Evolutionary conservation across 2,113 vertebrate genomes (phyloP), one percentile per base, ranked within the genome.

Genomic region (Brachyistius frenatus): DNA sequence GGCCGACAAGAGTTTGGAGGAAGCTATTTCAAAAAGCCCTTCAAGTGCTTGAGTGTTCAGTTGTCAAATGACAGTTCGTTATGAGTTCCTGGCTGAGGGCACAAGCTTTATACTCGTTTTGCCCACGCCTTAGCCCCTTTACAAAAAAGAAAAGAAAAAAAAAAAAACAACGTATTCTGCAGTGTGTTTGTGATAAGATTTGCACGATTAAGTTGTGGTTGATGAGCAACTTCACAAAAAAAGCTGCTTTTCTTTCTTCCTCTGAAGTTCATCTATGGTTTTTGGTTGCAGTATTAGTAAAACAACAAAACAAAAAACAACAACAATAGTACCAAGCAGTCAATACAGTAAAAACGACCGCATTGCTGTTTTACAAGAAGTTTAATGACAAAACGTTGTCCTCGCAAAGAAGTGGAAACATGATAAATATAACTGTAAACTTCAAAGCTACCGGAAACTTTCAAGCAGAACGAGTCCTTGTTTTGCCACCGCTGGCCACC

Each of bases 161-260:
- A 23, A 23, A 1, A 23, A 23, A 23, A 23, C 23, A 23, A 41
- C 2, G 36, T 10, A 10, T 0, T 66, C 15, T 80, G 84, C 78
- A 57, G 4, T 10, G 39, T 61, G 5, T 55, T 0, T n/a, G 8
- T 71, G 79, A 91, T 79, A 62, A 73, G 70, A 93, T 88, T 31
- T 44, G 13, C 39, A 73, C 77, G 49, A 52, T 52, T 52, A 52
- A 23, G 85, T 77, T 83, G 86, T 77, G 85, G 89, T 77, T 66
- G 54, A 71, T 65, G 36, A 73, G 31, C 15, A 72, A 75, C 13
- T 23, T 76, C 7, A 63, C 39, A 33, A 60, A 67, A 60, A 76
- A 60, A 78, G 14, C 5, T 47, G 47, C 5, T 11, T 0, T 6
- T 0, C 5, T 11, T 0, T 6, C 0, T 33, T 89, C 88, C 82